phyloP scores from a whole-genome alignment of 2,797 vertebrate species.

The Siniperca obscura region DNA sequence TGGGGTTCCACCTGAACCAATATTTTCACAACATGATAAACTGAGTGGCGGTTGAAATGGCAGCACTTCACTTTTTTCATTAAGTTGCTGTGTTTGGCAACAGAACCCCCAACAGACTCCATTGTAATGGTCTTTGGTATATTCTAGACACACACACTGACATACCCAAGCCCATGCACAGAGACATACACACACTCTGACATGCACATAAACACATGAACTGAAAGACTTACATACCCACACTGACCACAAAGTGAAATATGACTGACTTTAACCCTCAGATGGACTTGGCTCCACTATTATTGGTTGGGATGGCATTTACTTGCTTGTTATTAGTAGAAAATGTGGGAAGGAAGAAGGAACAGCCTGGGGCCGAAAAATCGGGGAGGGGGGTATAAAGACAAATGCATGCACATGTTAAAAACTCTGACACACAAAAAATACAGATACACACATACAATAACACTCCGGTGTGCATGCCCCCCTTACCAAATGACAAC shows the following conservation, averaged over 20 bases:
- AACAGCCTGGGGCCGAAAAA: conserved; percentile 26
- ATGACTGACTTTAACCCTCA: conserved; percentile 45
- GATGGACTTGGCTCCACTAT: conserved; percentile 41
- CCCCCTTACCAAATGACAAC: conserved; percentile 68
- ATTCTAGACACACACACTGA: conserved; percentile 11
- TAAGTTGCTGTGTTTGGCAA: conserved; percentile 59
- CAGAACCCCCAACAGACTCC: conserved; percentile 53
- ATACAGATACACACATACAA: conserved; percentile 28
- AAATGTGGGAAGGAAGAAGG: conserved; percentile 43
- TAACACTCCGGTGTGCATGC: conserved; percentile 26
- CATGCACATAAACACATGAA: conserved; percentile 13
- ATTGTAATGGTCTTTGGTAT: conserved; percentile 52
- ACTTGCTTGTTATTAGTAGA: conserved; percentile 47
- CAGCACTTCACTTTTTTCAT: conserved; percentile 58
- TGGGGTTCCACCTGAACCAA: conserved; percentile 76
- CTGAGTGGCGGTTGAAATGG: conserved; percentile 66
- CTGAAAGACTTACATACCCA: conserved; percentile 27
- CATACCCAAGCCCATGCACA: not conserved
- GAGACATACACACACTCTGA: conserved; percentile 18
- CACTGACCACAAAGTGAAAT: conserved; percentile 60
- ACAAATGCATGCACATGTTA: conserved; percentile 21
- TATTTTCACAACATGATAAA: conserved; percentile 76
- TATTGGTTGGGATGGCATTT: conserved; percentile 39
- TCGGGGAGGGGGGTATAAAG: conserved; percentile 4
- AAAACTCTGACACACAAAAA: conserved; percentile 28